These are phyloP conservation scores for Sebastes reedi DNA, from an alignment of 2,797 vertebrate genomes.

Conservation along the genomic window DNA sequence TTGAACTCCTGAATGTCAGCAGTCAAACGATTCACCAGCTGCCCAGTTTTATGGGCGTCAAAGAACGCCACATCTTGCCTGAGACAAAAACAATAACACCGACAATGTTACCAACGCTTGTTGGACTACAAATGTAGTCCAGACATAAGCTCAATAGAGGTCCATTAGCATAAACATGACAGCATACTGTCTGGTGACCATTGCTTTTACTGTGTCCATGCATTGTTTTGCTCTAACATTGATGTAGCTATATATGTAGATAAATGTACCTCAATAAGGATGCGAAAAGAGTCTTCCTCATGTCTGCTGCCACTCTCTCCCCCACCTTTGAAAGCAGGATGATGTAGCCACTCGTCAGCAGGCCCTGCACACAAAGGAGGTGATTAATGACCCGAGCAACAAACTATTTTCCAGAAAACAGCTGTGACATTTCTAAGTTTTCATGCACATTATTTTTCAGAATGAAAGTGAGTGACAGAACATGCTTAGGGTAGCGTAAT, in stretches of 20 bases:
- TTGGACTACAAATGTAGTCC: background rate
- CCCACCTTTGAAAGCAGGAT: conserved; percentile 90
- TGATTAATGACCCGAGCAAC: conserved; percentile 14
- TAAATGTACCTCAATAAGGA: conserved; percentile 85
- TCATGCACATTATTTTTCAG: background rate
- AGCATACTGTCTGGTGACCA: background rate
- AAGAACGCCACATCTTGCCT: conserved; percentile 97
- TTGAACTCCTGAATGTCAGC: conserved; percentile 97
- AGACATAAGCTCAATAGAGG: background rate
- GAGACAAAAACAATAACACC: conserved; percentile 25
- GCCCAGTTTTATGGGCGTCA: conserved; percentile 92
- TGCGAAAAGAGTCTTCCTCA: conserved; percentile 91
- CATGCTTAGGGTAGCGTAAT: background rate
- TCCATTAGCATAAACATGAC: background rate
- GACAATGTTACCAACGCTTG: background rate
- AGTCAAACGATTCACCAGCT: conserved; percentile 92
- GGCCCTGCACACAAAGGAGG: conserved; percentile 79
- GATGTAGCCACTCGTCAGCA: conserved; percentile 94
- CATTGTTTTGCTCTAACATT: background rate
- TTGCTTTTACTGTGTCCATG: background rate
- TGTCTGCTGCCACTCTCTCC: conserved; percentile 89
- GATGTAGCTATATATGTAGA: background rate
- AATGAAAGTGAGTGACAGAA: background rate
- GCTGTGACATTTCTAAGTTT: conserved; percentile 2
- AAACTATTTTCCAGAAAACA: conserved; percentile 17